A percentile compares a stretch with the other conserved stretches of the same genome.
Conservation (phyloP, 2,888 invertebrate genomes). For the Agelastica alni region DNA sequence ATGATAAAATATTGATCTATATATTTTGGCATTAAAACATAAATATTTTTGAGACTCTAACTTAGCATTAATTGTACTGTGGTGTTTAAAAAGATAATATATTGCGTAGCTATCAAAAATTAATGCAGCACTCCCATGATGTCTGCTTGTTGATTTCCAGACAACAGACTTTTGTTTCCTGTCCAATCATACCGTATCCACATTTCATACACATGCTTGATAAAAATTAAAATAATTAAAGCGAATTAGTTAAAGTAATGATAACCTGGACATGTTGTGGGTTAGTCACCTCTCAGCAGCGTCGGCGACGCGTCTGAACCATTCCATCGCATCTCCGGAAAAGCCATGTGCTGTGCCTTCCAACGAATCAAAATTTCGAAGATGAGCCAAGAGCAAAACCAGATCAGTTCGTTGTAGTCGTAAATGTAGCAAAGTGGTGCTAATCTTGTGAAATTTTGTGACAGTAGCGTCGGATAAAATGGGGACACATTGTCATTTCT, state of each 20-base stretch:
- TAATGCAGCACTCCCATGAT: no score
- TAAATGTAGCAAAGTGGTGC: background rate
- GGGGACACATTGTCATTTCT: no score
- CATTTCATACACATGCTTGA: conserved; percentile 8
- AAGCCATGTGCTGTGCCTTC: conserved; percentile 49
- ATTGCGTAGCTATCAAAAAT: no score
- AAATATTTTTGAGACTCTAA: no score
- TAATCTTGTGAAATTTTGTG: no score
- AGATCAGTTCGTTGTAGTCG: background rate
- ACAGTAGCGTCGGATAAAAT: no score
- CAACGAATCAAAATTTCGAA: conserved; percentile 1
- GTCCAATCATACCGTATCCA: background rate
- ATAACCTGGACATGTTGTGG: conserved; percentile 31
- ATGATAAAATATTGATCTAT: no score
- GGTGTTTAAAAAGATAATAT: no score
- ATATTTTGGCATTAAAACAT: no score
- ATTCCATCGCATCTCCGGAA: conserved; percentile 38
- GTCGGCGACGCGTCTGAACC: conserved; percentile 1
- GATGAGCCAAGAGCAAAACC: conserved; percentile 9
- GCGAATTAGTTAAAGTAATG: conserved; percentile 8
- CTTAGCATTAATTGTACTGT: no score
- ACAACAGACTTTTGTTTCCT: conserved; percentile 1
- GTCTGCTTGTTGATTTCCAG: background rate
- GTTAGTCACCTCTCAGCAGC: conserved; percentile 50
- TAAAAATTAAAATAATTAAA: conserved; percentile 14